Evolutionary conservation across 2,888 invertebrate species (phyloP).

Genomic region (Scaptomyza tumidula): DNA sequence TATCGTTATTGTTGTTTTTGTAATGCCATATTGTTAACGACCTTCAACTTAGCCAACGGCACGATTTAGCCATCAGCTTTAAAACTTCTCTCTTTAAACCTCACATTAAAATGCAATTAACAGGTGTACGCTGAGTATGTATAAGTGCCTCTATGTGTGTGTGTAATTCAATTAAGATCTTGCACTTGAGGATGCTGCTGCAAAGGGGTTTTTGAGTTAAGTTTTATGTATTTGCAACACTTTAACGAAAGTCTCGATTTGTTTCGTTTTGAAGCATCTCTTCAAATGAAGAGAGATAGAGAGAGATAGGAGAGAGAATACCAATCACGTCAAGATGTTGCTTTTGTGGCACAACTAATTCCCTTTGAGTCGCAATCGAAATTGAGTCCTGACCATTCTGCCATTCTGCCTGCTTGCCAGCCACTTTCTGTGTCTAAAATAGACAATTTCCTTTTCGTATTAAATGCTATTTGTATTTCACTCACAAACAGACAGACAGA

Average conservation of each 20-base stretch:
- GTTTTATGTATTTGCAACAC: constrained; percentile 43
- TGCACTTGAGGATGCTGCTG: constrained; percentile 29
- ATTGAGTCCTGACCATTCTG: constrained; percentile 36
- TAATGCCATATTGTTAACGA: constrained; percentile 20
- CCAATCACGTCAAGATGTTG: constrained; percentile 29
- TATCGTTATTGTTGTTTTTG: not conserved
- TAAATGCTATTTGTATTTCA: constrained; percentile 80
- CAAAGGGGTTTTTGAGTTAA: constrained; percentile 42
- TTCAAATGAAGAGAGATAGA: constrained; percentile 13
- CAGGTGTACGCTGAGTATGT: constrained; percentile 14
- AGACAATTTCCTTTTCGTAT: constrained; percentile 80
- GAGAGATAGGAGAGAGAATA: constrained; percentile 39
- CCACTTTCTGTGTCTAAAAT: constrained; percentile 51
- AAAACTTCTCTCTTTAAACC: constrained; percentile 17
- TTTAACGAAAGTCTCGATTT: constrained; percentile 9
- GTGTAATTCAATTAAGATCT: constrained; percentile 48
- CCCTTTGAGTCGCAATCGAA: constrained; percentile 51
- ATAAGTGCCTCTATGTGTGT: constrained; percentile 20
- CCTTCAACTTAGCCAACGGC: constrained; percentile 61
- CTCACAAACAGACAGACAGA: constrained; percentile 50
- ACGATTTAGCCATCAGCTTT: constrained; percentile 60
- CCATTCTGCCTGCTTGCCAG: not conserved
- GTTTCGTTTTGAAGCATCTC: constrained; percentile 38
- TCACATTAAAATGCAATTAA: constrained; percentile 60
- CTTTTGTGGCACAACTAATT: constrained; percentile 60